Evolutionary conservation across 2,113 vertebrate genomes (phyloP).

Genomic region (Limanda limanda): DNA sequence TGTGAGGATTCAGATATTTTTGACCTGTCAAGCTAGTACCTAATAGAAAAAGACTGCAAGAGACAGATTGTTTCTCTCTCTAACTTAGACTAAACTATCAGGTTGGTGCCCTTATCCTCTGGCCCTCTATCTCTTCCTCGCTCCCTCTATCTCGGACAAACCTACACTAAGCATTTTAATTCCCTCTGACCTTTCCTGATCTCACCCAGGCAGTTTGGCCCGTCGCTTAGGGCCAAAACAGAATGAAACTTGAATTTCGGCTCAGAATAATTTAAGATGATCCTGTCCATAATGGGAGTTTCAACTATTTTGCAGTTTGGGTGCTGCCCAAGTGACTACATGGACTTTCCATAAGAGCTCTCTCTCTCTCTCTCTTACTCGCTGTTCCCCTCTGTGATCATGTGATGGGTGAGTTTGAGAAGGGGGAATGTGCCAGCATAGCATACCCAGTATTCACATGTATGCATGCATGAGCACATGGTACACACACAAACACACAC

Average conservation of each 20-base stretch:
- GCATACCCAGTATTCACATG: conserved; percentile 43
- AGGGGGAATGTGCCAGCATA: conserved; percentile 20
- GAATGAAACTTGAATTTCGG: conserved; percentile 75
- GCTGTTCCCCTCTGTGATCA: conserved; percentile 29
- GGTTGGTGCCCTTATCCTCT: conserved; percentile 70
- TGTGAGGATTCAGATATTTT: conserved; percentile 29
- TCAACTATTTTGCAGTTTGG: conserved; percentile 47
- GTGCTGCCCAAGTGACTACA: conserved; percentile 47
- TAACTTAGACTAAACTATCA: conserved; percentile 51
- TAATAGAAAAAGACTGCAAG: conserved; percentile 26
- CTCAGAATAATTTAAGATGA: conserved; percentile 72
- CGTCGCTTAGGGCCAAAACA: conserved; percentile 76
- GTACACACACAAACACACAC: conserved; percentile 15
- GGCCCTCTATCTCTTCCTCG: conserved; percentile 25
- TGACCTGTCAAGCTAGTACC: conserved; percentile 34
- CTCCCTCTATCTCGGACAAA: conserved; percentile 59
- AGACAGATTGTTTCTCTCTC: conserved; percentile 46
- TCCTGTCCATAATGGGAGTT: conserved; percentile 40
- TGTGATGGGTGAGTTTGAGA: conserved; percentile 33
- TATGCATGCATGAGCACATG: conserved; percentile 25
- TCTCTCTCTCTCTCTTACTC: neutral
- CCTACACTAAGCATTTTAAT: conserved; percentile 66
- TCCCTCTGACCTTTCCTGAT: conserved; percentile 75
- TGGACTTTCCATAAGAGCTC: conserved; percentile 40
- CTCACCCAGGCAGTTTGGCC: conserved; percentile 63